Conservation (phyloP, 2,888 invertebrate species). For the Drosophila gaucha region DNA sequence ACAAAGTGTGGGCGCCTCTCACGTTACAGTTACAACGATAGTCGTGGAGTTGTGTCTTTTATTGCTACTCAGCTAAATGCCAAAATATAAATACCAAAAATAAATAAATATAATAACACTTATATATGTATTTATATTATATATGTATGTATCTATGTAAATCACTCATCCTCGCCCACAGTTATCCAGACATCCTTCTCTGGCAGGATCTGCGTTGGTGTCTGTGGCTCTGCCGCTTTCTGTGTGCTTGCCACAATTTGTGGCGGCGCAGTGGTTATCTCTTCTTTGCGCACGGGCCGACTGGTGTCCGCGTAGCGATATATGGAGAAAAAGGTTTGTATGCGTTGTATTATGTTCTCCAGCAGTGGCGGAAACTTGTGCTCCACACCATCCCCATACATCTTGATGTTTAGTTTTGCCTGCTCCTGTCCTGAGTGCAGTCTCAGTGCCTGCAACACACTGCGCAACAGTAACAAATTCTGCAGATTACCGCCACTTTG, state of each 20-base stretch:
- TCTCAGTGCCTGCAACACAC: constrained; percentile 67
- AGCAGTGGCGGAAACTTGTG: constrained; percentile 89
- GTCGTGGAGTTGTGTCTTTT: constrained; percentile 17
- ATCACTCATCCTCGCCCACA: constrained; percentile 57
- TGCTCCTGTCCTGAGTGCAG: constrained; percentile 26
- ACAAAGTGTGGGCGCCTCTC: constrained; percentile 7
- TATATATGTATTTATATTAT: background rate
- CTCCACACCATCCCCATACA: constrained; percentile 83
- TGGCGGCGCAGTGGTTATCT: constrained; percentile 20
- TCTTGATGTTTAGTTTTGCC: constrained; percentile 67
- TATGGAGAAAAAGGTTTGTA: constrained; percentile 90
- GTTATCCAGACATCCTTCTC: constrained; percentile 60
- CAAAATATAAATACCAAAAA: constrained; percentile 32
- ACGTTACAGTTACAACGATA: constrained; percentile 25
- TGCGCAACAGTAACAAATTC: constrained; percentile 66
- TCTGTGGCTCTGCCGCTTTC: background rate
- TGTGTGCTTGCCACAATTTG: constrained; percentile 23
- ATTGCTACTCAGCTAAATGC: constrained; percentile 23
- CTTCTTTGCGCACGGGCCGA: constrained; percentile 75
- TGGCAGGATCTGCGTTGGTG: constrained; percentile 7
- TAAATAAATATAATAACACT: constrained; percentile 22
- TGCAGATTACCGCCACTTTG: constrained; percentile 49
- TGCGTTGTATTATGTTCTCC: constrained; percentile 89
- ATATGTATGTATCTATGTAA: background rate
- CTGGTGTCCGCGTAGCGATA: constrained; percentile 87